A percentile compares a stretch with the other conserved stretches of the same genome.
phyloP scores from a whole-genome alignment of 2,888 invertebrate species.

The Drosophila testacea region DNA sequence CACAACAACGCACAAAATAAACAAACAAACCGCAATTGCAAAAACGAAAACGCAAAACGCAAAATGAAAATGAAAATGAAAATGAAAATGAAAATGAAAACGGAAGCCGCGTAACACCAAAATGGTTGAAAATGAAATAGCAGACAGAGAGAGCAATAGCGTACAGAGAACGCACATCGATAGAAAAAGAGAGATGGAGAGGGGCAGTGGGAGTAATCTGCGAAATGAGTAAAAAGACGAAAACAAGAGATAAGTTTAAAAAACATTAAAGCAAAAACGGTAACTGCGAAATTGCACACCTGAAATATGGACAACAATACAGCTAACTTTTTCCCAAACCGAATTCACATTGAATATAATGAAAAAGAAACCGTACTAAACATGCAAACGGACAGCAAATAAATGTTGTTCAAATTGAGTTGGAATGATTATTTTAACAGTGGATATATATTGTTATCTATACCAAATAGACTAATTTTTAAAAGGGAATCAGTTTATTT shows the following conservation, averaged over 20 bases:
- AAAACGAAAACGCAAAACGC: conserved; percentile 2
- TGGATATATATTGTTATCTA: too few species aligned
- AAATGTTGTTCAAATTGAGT: too few species aligned
- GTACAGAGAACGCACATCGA: not conserved
- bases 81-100: too few species aligned
- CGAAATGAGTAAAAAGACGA: not conserved
- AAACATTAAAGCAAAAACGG: not conserved
- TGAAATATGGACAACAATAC: conserved; percentile 6
- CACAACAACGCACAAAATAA: conserved; percentile 54
- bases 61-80: too few species aligned
- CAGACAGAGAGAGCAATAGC: not conserved
- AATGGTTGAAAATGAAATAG: conserved; percentile 20
- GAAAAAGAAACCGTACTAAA: too few species aligned
- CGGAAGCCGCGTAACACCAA: conserved; percentile 21
- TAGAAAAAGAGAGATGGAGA: not conserved
- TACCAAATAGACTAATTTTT: too few species aligned
- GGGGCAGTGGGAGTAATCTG: not conserved
- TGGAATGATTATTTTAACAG: too few species aligned
- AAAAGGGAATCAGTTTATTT: too few species aligned
- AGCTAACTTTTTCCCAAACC: not conserved
- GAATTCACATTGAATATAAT: too few species aligned
- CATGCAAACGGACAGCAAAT: too few species aligned
- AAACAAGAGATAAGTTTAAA: conserved; percentile 1
- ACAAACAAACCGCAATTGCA: conserved; percentile 44
- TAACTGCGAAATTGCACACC: conserved; percentile 19